Evolutionary conservation across 2,113 vertebrate species (phyloP), one percentile per base, ranked within the genome.

Genomic region (Chaetops frenatus): DNA sequence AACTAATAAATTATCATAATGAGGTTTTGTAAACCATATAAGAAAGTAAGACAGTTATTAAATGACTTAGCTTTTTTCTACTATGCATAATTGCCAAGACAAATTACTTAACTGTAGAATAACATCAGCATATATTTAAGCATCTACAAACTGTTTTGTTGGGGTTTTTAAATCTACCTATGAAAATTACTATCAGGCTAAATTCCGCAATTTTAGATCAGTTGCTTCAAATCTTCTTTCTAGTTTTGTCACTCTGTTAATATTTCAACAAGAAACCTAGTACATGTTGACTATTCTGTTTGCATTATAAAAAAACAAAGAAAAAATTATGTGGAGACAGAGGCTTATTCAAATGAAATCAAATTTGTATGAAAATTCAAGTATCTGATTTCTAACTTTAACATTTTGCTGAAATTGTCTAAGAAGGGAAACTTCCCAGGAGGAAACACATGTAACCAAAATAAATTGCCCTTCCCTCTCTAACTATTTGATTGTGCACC

Each of bases 11-110:
- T 94, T 81, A 56, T 15, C 72, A 16, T 53, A 91, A 85, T 77
- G 50, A 78, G 27, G 13, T 40, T 85, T 88, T 61, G 14, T 42
- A 16, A 74, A 44, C 13, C 7, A 0, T 81, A 20, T 62, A 45
- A 94, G 54, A 91, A 90, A 86, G 57, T 35, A 91, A 78, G 40
- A 17, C 22, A 86, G 35, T 61, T 92, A 77, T 76, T 88, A 79
- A 38, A 84, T 56, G 8, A 86, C 31, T 81, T 62, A 42, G 31
- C 61, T 84, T 91, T 81, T 76, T 64, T 64, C 45, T 82, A 24
- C 16, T 70, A 15, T 38, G 12, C 20, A 47, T 57, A 71, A 77
- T 84, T 94, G 29, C 20, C 33, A 81, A 81, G 70, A 69, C 33
- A 85, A 93, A 88, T 73, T 42, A n/a, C 47, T 71, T 91, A 45